phyloP scores from a whole-genome alignment of 2,797 vertebrate genomes.

The Neostethus bicornis region DNA sequence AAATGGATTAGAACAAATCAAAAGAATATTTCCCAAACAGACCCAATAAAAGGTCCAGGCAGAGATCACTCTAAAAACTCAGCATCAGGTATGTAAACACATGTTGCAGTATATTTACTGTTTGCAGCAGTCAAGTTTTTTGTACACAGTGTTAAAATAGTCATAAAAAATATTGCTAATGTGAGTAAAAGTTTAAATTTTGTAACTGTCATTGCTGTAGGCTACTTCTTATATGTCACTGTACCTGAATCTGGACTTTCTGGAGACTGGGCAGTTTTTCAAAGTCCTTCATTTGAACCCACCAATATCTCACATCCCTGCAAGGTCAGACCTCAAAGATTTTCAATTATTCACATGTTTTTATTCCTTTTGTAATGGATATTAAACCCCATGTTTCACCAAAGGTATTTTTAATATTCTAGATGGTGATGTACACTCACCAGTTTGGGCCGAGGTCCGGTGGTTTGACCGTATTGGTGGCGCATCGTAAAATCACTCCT shows the following conservation, averaged over 20 bases:
- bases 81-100: slow-evolving; percentile 68
- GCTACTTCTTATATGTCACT: slow-evolving; percentile 81
- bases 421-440: slow-evolving; percentile 90
- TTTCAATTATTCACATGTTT: neutral
- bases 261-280: slow-evolving; percentile 78
- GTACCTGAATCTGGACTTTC: slow-evolving; percentile 54
- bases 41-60: slow-evolving; percentile 74
- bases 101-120: neutral
- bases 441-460: slow-evolving; percentile 83
- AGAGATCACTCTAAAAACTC: slow-evolving; percentile 89
- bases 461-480: slow-evolving; percentile 79
- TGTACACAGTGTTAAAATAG: neutral
- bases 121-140: neutral
- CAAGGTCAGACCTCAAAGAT: slow-evolving; percentile 73
- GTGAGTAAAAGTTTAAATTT: neutral
- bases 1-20: slow-evolving; percentile 74
- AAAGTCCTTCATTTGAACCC: slow-evolving; percentile 72
- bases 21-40: slow-evolving; percentile 44
- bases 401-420: neutral
- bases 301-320: slow-evolving; percentile 73
- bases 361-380: neutral
- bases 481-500: slow-evolving; percentile 55
- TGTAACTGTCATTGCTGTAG: slow-evolving; percentile 52
- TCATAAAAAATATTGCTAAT: neutral
- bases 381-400: too few relatives aligned